These are phyloP conservation scores for Acanthococcus lagerstroemiae DNA, from an alignment of 2,888 invertebrate genomes.

Conservation along the genomic window DNA sequence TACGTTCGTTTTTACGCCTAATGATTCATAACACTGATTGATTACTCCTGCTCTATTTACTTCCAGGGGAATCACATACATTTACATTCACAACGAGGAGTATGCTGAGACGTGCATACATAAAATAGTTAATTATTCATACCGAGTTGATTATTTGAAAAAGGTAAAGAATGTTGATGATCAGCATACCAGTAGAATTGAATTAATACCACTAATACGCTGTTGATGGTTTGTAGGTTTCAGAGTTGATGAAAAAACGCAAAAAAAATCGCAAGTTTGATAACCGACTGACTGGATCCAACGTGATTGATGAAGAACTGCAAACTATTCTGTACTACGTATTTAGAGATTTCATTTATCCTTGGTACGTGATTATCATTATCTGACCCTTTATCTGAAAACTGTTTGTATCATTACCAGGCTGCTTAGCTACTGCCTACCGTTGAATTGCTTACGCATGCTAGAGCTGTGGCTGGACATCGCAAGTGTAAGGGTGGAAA, in stretches of 20 bases:
- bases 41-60: background rate
- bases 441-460: no score
- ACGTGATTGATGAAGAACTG: constrained; percentile 72
- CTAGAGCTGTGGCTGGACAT: no score
- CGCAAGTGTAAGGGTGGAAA: no score
- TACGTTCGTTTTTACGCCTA: background rate
- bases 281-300: constrained; percentile 62
- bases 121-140: background rate
- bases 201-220: background rate
- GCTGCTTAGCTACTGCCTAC: no score
- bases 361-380: constrained; percentile 49
- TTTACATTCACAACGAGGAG: constrained; percentile 2
- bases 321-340: constrained; percentile 74
- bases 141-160: background rate
- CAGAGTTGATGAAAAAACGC: constrained; percentile 15
- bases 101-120: background rate
- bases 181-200: no score
- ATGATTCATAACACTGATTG: background rate
- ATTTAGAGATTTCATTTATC: constrained; percentile 69
- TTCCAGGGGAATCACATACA: constrained; percentile 9
- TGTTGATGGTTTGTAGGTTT: constrained; percentile 1
- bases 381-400: background rate
- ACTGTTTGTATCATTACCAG: background rate
- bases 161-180: no score
- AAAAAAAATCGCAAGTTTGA: constrained; percentile 18